These are phyloP conservation scores for Drosophila nr. medialis DNA, from an alignment of 2,888 invertebrate species.

Conservation along the genomic window DNA sequence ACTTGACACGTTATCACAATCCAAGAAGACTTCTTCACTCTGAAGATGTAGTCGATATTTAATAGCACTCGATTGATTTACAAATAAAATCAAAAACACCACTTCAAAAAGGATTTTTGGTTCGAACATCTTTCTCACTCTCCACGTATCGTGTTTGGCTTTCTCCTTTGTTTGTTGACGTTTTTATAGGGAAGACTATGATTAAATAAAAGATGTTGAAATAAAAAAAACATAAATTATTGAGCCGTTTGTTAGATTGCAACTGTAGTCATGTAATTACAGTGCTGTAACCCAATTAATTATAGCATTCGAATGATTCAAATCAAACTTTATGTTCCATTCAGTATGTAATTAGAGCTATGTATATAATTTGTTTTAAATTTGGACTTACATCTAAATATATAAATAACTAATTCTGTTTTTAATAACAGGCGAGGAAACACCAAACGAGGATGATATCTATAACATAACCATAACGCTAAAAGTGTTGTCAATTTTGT, in stretches of 20 bases:
- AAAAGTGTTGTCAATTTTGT: constrained; percentile 97
- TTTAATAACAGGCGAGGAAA: constrained; percentile 88
- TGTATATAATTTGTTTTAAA: neutral
- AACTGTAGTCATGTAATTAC: neutral
- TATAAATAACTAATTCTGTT: neutral
- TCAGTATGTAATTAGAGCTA: neutral
- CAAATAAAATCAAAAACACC: too few relatives aligned
- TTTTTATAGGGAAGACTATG: neutral
- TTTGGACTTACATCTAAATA: neutral
- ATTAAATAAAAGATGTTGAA: neutral
- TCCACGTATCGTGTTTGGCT: too few relatives aligned
- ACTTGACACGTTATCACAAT: too few relatives aligned
- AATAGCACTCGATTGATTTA: too few relatives aligned
- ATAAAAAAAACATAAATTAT: neutral
- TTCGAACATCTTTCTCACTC: too few relatives aligned
- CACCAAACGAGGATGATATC: constrained; percentile 97
- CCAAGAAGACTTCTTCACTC: too few relatives aligned
- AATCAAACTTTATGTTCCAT: neutral
- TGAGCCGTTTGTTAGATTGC: neutral
- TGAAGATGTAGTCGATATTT: too few relatives aligned
- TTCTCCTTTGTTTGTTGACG: neutral
- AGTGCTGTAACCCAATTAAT: neutral
- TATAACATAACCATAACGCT: constrained; percentile 95
- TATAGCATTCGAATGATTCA: neutral
- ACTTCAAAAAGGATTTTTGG: too few relatives aligned